phyloP scores from a whole-genome alignment of 2,797 vertebrate species.

The Phalloptychus januarius region DNA sequence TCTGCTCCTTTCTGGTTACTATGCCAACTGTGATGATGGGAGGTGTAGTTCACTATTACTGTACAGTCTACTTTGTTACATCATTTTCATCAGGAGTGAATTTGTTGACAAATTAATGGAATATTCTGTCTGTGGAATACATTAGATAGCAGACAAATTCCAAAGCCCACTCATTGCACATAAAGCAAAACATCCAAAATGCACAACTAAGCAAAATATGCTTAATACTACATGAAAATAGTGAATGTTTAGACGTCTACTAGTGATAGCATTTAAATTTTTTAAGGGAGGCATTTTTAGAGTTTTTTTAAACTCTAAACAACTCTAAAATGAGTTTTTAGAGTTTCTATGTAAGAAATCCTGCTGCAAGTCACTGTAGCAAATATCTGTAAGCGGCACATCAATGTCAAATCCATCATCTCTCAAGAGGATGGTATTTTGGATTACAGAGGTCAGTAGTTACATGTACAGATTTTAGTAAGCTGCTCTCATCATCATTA shows the following conservation, averaged over 20 bases:
- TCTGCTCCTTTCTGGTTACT: conserved; percentile 32
- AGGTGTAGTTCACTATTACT: conserved; percentile 1
- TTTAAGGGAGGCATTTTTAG: not conserved
- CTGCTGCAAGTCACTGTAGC: not conserved
- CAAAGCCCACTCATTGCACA: not conserved
- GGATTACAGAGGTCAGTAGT: conserved; percentile 21
- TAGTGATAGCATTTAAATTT: not conserved
- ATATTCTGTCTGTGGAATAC: not conserved
- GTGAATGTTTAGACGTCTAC: not conserved
- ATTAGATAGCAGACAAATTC: not conserved
- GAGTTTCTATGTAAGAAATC: not conserved
- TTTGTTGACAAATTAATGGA: not conserved
- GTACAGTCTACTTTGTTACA: not conserved
- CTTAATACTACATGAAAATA: not conserved
- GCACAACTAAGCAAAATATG: not conserved
- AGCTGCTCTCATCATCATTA: conserved; percentile 3
- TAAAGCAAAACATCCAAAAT: not conserved
- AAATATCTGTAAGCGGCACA: conserved; percentile 12
- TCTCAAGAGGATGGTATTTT: not conserved
- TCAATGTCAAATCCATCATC: conserved; percentile 19
- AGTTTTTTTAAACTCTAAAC: not conserved
- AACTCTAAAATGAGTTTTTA: no score
- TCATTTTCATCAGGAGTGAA: not conserved
- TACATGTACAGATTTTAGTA: not conserved
- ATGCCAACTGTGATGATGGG: conserved; percentile 41